Percentiles rank a stretch among this genome's conserved stretches.
phyloP scores from a whole-genome alignment of 2,797 vertebrate genomes.

The Eidolon dupreanum region DNA sequence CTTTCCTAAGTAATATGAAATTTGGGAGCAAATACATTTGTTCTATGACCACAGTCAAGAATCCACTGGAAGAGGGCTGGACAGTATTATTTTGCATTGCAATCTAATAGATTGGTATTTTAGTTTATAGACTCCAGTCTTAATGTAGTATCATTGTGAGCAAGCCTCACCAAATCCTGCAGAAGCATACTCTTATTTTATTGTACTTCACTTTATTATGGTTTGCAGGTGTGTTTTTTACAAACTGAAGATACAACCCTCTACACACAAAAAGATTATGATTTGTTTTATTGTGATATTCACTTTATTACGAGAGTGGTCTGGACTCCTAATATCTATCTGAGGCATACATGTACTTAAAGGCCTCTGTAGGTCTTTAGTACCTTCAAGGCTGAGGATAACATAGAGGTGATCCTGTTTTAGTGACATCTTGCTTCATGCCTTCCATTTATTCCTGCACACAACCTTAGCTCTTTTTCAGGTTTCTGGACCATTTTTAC shows the following conservation, averaged over 20 bases:
- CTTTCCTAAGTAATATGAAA: not conserved
- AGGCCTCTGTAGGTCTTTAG: not conserved
- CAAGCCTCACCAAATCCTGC: not conserved
- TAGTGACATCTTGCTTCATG: not conserved
- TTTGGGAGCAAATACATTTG: slow-evolving; percentile 20
- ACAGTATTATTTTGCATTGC: not conserved
- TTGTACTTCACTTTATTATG: not conserved
- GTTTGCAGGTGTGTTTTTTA: not conserved
- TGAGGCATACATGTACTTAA: not conserved
- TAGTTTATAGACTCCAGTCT: not conserved
- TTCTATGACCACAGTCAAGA: not conserved
- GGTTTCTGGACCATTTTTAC: not conserved
- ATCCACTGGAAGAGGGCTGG: not conserved
- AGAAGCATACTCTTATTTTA: not conserved
- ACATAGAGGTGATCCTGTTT: not conserved
- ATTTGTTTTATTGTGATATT: not conserved
- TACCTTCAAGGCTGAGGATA: not conserved
- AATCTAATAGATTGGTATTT: not conserved
- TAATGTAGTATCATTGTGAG: not conserved
- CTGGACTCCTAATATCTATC: not conserved
- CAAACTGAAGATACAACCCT: not conserved
- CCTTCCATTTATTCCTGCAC: not conserved
- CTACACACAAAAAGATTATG: not conserved
- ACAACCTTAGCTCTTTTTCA: not conserved
- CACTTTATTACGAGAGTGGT: not conserved